A percentile compares a stretch with the other conserved stretches of the same genome.
Evolutionary conservation across 2,797 vertebrate species (phyloP).

Genomic region (Bucorvus abyssinicus): DNA sequence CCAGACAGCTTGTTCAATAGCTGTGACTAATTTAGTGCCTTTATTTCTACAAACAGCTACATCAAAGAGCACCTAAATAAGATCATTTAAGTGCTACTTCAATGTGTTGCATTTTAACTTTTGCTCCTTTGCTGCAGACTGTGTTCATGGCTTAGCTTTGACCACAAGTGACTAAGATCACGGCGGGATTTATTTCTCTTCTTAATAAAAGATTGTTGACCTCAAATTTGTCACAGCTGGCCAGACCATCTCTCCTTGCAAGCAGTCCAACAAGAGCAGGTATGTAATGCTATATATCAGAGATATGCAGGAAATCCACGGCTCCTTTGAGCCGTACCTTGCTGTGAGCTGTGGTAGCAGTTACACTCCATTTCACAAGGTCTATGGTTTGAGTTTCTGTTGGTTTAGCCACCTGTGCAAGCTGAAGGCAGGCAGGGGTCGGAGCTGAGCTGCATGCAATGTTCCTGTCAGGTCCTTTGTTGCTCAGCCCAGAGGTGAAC

Average conservation of each 20-base stretch:
- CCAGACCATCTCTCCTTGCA: background rate
- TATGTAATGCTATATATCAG: background rate
- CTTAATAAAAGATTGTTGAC: background rate
- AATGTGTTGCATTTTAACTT: background rate
- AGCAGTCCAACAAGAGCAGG: background rate
- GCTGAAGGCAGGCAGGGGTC: background rate
- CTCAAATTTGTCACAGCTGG: background rate
- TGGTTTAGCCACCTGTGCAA: background rate
- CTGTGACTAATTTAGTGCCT: conserved; percentile 44
- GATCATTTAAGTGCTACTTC: background rate
- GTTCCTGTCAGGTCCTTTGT: background rate
- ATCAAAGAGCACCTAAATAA: background rate
- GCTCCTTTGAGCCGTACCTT: conserved; percentile 11
- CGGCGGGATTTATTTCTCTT: background rate
- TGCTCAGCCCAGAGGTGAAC: background rate
- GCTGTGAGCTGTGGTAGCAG: background rate
- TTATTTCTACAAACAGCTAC: background rate
- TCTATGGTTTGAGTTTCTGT: background rate
- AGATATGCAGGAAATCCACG: background rate
- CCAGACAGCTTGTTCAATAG: conserved; percentile 18
- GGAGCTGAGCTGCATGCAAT: background rate
- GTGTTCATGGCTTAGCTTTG: background rate
- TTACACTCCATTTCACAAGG: background rate
- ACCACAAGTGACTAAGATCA: conserved; percentile 17
- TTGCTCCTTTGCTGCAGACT: background rate